Evolutionary conservation across 2,888 invertebrate species (phyloP).

Genomic region (Megamerina dolium): DNA sequence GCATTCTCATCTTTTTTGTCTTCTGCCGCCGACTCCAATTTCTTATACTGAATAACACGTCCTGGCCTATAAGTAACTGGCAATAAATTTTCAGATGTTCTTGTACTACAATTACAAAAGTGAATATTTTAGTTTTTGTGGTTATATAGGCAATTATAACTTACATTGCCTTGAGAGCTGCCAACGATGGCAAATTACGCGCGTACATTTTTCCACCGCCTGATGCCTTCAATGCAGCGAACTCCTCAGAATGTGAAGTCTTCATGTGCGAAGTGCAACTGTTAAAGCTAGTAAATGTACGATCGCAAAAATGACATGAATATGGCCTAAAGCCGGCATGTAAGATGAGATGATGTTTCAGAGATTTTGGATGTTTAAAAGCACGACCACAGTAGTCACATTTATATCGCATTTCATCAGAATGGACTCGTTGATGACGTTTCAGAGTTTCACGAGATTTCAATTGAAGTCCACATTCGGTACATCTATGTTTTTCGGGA

Average conservation of each 20-base stretch:
- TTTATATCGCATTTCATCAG: slow-evolving; percentile 44
- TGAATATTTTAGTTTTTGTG: not conserved
- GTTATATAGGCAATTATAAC: too few species aligned
- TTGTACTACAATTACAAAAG: slow-evolving; percentile 34
- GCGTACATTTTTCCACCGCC: slow-evolving; percentile 39
- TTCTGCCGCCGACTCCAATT: too few species aligned
- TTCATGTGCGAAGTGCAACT: slow-evolving; percentile 49
- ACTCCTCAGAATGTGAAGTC: slow-evolving; percentile 45
- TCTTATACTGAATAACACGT: too few species aligned
- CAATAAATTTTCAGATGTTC: slow-evolving; percentile 37
- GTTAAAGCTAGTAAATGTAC: slow-evolving; percentile 48
- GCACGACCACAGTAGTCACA: too few species aligned
- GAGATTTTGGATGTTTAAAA: slow-evolving; percentile 47
- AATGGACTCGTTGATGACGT: slow-evolving; percentile 42
- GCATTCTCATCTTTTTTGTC: too few species aligned
- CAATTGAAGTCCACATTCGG: slow-evolving; percentile 40
- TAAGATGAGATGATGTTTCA: slow-evolving; percentile 47
- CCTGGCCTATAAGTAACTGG: too few species aligned
- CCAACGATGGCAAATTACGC: slow-evolving; percentile 46
- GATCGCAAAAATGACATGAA: slow-evolving; percentile 48
- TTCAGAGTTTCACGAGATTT: slow-evolving; percentile 40
- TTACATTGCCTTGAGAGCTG: slow-evolving; percentile 45
- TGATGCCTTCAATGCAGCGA: slow-evolving; percentile 46
- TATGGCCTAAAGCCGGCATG: slow-evolving; percentile 48
- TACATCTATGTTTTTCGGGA: slow-evolving; percentile 42